Evolutionary conservation across 2,797 vertebrate species (phyloP), one percentile per base, ranked within the genome.

Genomic region (Cossypha niveicapilla): DNA sequence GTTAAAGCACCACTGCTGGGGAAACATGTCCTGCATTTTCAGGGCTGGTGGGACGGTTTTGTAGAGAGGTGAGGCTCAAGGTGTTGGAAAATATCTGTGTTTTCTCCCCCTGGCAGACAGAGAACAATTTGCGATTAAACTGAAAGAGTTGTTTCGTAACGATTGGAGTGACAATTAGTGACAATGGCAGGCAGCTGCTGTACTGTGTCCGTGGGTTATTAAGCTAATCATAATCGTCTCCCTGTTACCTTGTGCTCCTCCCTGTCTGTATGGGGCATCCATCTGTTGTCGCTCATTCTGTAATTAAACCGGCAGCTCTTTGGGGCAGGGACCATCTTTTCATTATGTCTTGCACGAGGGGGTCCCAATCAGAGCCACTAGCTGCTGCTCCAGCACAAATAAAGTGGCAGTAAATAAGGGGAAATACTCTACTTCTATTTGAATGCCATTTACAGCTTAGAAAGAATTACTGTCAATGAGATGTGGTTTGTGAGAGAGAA

Each of bases 211-310:
- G 3, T 0, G 8, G 94, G 86, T 96, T 96, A 95, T 93, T 92
- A 94, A 95, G 93, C 92, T 97, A 94, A 97, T 93, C 96, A 92
- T 93, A 95, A 96, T 94, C 93, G 95, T 95, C 85, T 96, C 88
- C 70, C 94, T 89, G 78, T 90, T 96, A 96, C 94, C 94, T 96
- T 91, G 93, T 51, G 82, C 88, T 93, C 94, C 90, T 90, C 93
- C 80, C 90, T 83, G 65, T 91, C 93, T 93, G 94, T 94, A 92
- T 95, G 95, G 85, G 93, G 87, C 84, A 92, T 95, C 94, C 96
- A 95, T 97, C 96, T 97, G 97, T 92, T 94, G 94, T 95, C 23
- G 13, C 94, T 90, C 72, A 35, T 57, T 93, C 61, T 58, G 85
- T 93, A 95, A 94, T 96, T 96, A 95, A 96, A 81, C 79, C 16